Conservation (phyloP, 2,888 invertebrate species). For the Nysson spinosus region DNA sequence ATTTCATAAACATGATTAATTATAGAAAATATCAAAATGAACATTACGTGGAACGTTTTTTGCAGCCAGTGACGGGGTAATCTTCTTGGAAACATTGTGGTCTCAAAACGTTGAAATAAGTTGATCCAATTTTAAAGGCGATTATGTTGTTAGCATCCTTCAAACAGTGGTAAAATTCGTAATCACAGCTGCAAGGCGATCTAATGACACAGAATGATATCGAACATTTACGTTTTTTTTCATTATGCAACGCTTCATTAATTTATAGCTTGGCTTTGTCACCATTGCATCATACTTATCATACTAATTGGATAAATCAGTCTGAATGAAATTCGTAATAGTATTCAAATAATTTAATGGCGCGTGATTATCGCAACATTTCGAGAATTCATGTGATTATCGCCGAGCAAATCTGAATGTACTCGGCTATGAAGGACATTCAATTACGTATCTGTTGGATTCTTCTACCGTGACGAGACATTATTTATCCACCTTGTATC, state of each 20-base stretch:
- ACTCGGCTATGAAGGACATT: too few species aligned
- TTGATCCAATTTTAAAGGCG: slow-evolving; percentile 82
- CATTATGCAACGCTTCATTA: background rate
- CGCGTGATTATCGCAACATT: too few species aligned
- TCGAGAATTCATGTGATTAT: too few species aligned
- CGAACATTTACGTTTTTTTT: background rate
- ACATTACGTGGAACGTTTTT: slow-evolving; percentile 52
- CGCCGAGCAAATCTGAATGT: too few species aligned
- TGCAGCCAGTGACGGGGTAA: slow-evolving; percentile 56
- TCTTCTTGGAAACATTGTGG: slow-evolving; percentile 83
- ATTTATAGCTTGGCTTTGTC: too few species aligned
- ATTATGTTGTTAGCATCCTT: slow-evolving; percentile 80
- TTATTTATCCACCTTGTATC: too few species aligned
- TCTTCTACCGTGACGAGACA: too few species aligned
- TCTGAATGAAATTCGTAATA: too few species aligned
- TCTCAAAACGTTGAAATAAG: slow-evolving; percentile 86
- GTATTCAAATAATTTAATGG: too few species aligned
- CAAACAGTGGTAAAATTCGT: slow-evolving; percentile 83
- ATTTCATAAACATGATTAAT: background rate
- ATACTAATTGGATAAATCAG: too few species aligned
- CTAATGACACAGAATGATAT: slow-evolving; percentile 72
- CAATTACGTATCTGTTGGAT: too few species aligned
- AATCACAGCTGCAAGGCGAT: slow-evolving; percentile 86
- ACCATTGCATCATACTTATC: too few species aligned
- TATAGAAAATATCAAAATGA: background rate